Conservation (phyloP, 2,113 vertebrate species). For the Xiphophorus hellerii region DNA sequence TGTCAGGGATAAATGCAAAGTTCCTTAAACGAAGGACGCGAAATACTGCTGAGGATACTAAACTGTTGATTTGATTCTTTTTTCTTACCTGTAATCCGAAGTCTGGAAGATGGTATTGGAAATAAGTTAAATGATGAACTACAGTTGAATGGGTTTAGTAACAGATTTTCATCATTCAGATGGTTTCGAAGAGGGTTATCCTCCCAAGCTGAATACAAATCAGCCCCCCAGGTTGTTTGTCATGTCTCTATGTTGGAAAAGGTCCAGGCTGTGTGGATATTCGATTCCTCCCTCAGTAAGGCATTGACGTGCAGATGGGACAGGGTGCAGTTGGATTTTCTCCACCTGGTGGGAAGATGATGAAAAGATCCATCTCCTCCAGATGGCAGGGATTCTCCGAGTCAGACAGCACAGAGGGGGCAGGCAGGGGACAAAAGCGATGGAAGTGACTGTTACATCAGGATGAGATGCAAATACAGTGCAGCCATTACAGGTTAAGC, state of each 20-base stretch:
- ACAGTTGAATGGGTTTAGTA: neutral
- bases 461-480: conserved; percentile 8
- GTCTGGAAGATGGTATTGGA: neutral
- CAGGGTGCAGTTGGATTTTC: conserved; percentile 46
- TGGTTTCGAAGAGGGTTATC: conserved; percentile 1
- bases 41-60: neutral
- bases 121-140: neutral
- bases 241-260: conserved; percentile 4
- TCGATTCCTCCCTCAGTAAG: conserved; percentile 19
- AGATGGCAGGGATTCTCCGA: conserved; percentile 64
- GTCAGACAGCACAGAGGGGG: conserved; percentile 33
- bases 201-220: conserved; percentile 15
- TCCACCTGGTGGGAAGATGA: conserved; percentile 53
- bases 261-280: conserved; percentile 22
- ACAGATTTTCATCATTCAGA: neutral
- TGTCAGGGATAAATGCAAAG: neutral
- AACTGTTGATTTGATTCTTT: neutral
- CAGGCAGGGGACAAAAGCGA: conserved; percentile 37
- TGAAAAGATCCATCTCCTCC: conserved; percentile 60
- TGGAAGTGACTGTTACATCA: conserved; percentile 37
- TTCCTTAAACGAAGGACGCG: neutral
- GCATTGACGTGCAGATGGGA: conserved; percentile 32
- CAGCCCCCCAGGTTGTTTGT: conserved; percentile 10
- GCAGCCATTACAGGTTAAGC: conserved; percentile 8
- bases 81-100: neutral